Base-by-base conservation (phyloP, 2,888 invertebrate genomes). In the Drosophila aldrichi region DNA sequence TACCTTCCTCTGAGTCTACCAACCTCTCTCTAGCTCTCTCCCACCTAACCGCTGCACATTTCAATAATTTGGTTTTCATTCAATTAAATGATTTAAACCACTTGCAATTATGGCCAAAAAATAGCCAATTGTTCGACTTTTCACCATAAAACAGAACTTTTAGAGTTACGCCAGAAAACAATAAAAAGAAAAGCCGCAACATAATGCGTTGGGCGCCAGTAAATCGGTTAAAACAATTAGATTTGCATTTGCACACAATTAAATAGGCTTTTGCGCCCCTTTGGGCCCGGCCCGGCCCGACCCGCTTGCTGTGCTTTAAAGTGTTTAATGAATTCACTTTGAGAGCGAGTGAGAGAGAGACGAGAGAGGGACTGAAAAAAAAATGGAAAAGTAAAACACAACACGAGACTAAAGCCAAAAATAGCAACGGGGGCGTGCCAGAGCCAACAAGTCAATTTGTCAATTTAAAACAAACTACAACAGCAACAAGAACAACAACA, bases 361-460 rank as follows among this genome's bases (percentile, higher is more conserved):
- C 41, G 14, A 9, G 9, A 43, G 10, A 25, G 6, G 5, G 25
- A 25, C 9, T 0, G 59, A 22, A 51, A 41, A 57, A 62, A 3
- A 41, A 32, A 20, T 2, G 10, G 36, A 52, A 49, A 49, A 34
- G 4, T 16, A 34, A 36, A 52, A 36, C 34, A 52, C 34, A 16
- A 55, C 55, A 46, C 22, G 46, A 54, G 32, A 55, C 29, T n/a
- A 40, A 32, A 34, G 43, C 65, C 79, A 51, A 75, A 79, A 71
- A 74, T 68, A 72, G 76, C 80, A 73, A 52, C 61, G 67, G 60
- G 61, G 72, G 72, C 67, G 64, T 48, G 79, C 36, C 58, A 57
- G 32, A 48, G 77, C 70, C 80, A 80, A 82, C 82, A 80, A 80
- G 83, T 82, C 83, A 82, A 80, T 80, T 80, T 80, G 80, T 82